A percentile compares a stretch with the other conserved stretches of the same genome.
These are phyloP conservation scores for Axinella damicornis DNA, from an alignment of 37 sponge, comb jelly and placozoan genomes.

Conservation along the genomic window DNA sequence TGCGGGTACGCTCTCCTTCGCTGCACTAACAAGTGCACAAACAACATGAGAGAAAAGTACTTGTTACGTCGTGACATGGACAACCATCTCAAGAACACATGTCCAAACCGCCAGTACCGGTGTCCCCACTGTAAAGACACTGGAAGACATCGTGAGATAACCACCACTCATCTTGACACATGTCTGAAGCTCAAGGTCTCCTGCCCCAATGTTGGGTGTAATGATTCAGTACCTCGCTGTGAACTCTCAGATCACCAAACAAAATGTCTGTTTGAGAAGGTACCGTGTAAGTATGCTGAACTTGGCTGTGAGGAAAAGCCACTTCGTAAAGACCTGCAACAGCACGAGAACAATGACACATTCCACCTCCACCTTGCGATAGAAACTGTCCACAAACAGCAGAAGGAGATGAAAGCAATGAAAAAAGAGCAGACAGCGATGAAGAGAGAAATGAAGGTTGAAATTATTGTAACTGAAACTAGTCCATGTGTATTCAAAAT, in stretches of 20 bases:
- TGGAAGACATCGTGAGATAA: constrained; percentile 22
- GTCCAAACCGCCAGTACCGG: constrained; percentile 26
- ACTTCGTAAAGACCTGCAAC: not conserved
- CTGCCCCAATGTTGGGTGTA: constrained; percentile 32
- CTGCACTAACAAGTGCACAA: constrained; percentile 37
- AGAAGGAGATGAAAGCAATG: not conserved
- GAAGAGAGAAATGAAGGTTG: too few relatives aligned
- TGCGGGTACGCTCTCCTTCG: constrained; percentile 20
- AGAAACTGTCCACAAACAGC: constrained; percentile 28
- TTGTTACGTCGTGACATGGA: constrained; percentile 19
- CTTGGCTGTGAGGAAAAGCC: constrained; percentile 20
- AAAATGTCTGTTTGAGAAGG: constrained; percentile 19
- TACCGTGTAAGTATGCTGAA: constrained; percentile 22
- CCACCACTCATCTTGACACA: constrained; percentile 18
- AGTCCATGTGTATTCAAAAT: not conserved
- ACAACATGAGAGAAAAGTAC: not conserved
- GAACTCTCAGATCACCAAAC: not conserved
- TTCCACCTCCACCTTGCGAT: constrained; percentile 10
- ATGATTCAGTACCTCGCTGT: not conserved
- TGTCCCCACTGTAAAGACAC: constrained; percentile 49
- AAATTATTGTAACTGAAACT: too few relatives aligned
- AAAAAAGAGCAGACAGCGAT: too few relatives aligned
- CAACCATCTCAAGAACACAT: constrained; percentile 10
- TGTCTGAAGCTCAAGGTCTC: constrained; percentile 15
- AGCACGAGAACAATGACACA: constrained; percentile 12